Conservation (phyloP, 2,888 invertebrate species). For the Drosophila formosana region DNA sequence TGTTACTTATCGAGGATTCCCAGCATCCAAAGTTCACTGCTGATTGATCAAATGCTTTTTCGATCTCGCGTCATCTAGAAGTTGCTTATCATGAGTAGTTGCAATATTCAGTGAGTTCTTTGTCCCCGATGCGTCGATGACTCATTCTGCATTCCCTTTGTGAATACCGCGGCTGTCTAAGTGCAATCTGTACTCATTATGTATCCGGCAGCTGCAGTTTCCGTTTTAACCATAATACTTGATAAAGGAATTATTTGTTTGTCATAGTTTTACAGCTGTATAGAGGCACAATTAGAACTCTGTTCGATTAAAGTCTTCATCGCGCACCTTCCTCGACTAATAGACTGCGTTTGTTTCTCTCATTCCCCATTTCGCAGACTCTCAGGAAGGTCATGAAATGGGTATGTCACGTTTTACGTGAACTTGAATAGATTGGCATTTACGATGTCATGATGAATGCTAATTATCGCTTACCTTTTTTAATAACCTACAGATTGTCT, state of each 20-base stretch:
- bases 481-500: conserved; percentile 16
- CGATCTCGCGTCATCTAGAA: not conserved
- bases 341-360: conserved; percentile 2
- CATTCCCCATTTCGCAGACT: not conserved
- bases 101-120: not conserved
- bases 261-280: conserved; percentile 1
- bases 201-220: not conserved
- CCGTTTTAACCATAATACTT: conserved; percentile 6
- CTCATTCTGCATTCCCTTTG: conserved; percentile 1
- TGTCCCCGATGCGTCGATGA: conserved; percentile 22
- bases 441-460: conserved; percentile 47
- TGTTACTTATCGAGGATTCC: not conserved
- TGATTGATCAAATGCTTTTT: not conserved
- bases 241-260: conserved; percentile 11
- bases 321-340: not conserved
- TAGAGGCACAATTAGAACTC: not conserved
- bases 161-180: not conserved
- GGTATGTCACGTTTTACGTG: conserved; percentile 64
- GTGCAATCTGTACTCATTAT: not conserved
- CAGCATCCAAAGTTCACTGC: conserved; percentile 13
- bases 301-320: conserved; percentile 2
- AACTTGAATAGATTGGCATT: conserved; percentile 42
- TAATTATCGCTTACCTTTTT: conserved; percentile 44
- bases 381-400: conserved; percentile 9
- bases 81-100: not conserved